A percentile compares a stretch with the other conserved stretches of the same genome.
Evolutionary conservation across 1,140 invertebrate species (phyloP).

Genomic region (Oscheius sp.): DNA sequence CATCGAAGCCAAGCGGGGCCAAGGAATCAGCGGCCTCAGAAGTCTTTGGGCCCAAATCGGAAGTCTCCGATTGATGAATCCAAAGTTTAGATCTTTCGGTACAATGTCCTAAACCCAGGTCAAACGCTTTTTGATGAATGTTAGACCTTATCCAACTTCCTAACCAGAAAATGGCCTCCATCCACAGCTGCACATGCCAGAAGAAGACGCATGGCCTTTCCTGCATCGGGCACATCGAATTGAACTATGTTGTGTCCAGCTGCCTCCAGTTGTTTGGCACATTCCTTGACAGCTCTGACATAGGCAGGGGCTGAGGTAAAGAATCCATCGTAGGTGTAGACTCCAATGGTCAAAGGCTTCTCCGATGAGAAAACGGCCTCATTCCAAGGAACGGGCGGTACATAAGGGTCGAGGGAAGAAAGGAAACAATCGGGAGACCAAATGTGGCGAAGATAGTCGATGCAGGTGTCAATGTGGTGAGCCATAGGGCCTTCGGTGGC

Average conservation of each 20-base stretch:
- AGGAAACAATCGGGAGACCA: slow-evolving; percentile 17
- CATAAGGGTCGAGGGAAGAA: slow-evolving; percentile 12
- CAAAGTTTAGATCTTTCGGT: not conserved
- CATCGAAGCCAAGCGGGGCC: not conserved
- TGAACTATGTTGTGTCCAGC: slow-evolving; percentile 49
- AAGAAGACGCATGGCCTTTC: slow-evolving; percentile 36
- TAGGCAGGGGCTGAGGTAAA: slow-evolving; percentile 51
- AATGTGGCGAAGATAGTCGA: not conserved
- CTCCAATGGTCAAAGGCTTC: slow-evolving; percentile 51
- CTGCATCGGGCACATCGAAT: slow-evolving; percentile 50
- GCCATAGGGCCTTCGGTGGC: slow-evolving; percentile 24
- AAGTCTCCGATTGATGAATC: not conserved
- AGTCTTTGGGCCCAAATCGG: not conserved
- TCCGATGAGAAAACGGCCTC: slow-evolving; percentile 17
- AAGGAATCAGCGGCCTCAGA: not conserved
- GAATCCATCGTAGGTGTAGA: slow-evolving; percentile 53
- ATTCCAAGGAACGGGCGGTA: slow-evolving; percentile 38
- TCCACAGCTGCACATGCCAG: slow-evolving; percentile 40
- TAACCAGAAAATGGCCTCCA: slow-evolving; percentile 44
- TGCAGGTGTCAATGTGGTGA: slow-evolving; percentile 15
- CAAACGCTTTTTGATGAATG: not conserved
- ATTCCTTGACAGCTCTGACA: slow-evolving; percentile 48
- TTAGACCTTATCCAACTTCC: slow-evolving; percentile 28
- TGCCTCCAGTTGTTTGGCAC: slow-evolving; percentile 41
- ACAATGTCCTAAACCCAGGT: slow-evolving; percentile 7